Conservation (phyloP, 1,140 invertebrate genomes). For the Pemphigus obesinymphae region DNA sequence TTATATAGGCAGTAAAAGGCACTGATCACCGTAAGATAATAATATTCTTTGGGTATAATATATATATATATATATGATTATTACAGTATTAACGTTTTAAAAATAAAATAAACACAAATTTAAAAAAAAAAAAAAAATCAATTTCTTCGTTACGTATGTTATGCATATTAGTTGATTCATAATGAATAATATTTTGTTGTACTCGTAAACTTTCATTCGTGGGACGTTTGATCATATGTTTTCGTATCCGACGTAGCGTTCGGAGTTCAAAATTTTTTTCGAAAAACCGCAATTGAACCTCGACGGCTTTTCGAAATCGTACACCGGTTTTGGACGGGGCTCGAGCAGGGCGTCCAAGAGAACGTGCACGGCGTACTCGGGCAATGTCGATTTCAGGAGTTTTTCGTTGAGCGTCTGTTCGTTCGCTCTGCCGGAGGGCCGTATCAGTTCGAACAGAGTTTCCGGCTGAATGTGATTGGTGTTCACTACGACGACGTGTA, state of each 20-base stretch:
- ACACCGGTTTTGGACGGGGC: not conserved
- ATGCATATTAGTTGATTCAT: too few species aligned
- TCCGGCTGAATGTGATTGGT: constrained; percentile 1
- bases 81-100: not conserved
- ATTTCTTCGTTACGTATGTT: too few species aligned
- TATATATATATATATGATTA: too few species aligned
- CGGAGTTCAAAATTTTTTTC: not conserved
- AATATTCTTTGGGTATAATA: not conserved
- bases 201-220: too few species aligned
- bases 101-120: not conserved
- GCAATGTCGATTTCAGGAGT: not conserved
- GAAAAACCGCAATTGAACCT: not conserved
- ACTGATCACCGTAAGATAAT: not conserved
- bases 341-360: constrained; percentile 5
- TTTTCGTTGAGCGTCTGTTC: not conserved
- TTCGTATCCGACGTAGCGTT: not conserved
- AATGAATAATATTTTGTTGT: too few species aligned
- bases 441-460: not conserved
- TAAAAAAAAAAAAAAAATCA: too few species aligned
- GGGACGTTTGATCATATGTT: not conserved
- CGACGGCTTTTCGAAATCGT: constrained; percentile 1
- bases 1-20: too few species aligned
- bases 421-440: not conserved
- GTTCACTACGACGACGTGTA: not conserved
- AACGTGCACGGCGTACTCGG: constrained; percentile 4